Conservation (phyloP, 2,888 invertebrate species). For the Hipparchia sbordonii region DNA sequence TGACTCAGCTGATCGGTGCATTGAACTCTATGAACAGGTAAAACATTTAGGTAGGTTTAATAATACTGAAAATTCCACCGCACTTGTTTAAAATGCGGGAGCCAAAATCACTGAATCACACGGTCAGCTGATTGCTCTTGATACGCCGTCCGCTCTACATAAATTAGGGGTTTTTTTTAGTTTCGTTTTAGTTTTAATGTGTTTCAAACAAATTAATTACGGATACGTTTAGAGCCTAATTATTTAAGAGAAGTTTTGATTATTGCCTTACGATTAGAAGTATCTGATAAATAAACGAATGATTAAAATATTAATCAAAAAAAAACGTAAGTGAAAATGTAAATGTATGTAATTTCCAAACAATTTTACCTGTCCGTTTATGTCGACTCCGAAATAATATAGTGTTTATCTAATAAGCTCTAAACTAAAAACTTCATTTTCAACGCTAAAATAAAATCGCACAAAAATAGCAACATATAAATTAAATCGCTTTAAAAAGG, state of each 20-base stretch:
- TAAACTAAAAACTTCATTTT: neutral
- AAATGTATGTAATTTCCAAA: too few relatives aligned
- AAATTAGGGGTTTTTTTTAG: constrained; percentile 29
- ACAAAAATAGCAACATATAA: neutral
- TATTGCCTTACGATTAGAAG: neutral
- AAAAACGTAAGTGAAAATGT: too few relatives aligned
- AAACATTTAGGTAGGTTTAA: constrained; percentile 44
- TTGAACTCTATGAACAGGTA: constrained; percentile 69
- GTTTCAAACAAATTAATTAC: constrained; percentile 39
- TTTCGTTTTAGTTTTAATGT: constrained; percentile 30
- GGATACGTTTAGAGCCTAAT: constrained; percentile 23
- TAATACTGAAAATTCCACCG: constrained; percentile 47
- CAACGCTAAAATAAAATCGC: too few relatives aligned
- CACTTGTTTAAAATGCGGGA: constrained; percentile 44
- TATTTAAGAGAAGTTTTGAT: neutral
- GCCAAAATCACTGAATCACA: constrained; percentile 48
- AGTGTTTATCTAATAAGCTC: neutral
- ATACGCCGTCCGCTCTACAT: constrained; percentile 33
- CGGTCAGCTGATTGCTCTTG: constrained; percentile 47
- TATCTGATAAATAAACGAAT: too few relatives aligned
- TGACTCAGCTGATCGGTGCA: constrained; percentile 76
- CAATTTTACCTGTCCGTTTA: too few relatives aligned
- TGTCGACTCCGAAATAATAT: too few relatives aligned
- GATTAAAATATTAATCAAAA: neutral
- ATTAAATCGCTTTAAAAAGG: neutral